Conservation (phyloP, 2,888 invertebrate genomes). For the Drosophila neoperkinsi region DNA sequence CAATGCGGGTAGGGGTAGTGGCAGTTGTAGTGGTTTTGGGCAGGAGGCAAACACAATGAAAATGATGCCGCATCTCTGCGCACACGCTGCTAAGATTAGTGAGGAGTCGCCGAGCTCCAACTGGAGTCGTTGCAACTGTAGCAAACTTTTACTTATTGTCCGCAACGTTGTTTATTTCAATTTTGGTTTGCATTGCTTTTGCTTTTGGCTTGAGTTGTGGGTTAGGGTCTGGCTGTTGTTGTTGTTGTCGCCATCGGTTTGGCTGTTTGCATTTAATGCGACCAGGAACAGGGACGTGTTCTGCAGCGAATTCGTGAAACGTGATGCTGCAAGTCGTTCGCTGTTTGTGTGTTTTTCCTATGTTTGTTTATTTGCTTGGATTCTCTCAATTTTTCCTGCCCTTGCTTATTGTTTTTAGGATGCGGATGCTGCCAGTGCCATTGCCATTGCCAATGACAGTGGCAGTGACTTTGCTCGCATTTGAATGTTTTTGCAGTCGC, state of each 20-base stretch:
- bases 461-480: constrained; percentile 58
- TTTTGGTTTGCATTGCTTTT: constrained; percentile 53
- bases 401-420: constrained; percentile 48
- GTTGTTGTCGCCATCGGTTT: constrained; percentile 39
- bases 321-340: constrained; percentile 78
- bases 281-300: constrained; percentile 73
- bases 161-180: constrained; percentile 71
- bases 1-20: constrained; percentile 1
- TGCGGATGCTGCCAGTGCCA: constrained; percentile 39
- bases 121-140: constrained; percentile 60
- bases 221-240: constrained; percentile 17
- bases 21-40: constrained; percentile 1
- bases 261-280: constrained; percentile 75
- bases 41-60: constrained; percentile 51
- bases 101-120: constrained; percentile 34
- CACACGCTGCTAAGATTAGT: constrained; percentile 57
- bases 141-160: constrained; percentile 77
- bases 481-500: constrained; percentile 47
- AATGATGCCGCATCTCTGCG: constrained; percentile 53
- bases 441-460: constrained; percentile 11
- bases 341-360: constrained; percentile 23
- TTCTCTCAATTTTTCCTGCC: constrained; percentile 53
- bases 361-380: constrained; percentile 50
- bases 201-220: constrained; percentile 41
- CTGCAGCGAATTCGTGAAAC: constrained; percentile 81